Evolutionary conservation across 2,888 invertebrate genomes (phyloP), one percentile per base, ranked within the genome.

Genomic region (Drosophila anomalata): DNA sequence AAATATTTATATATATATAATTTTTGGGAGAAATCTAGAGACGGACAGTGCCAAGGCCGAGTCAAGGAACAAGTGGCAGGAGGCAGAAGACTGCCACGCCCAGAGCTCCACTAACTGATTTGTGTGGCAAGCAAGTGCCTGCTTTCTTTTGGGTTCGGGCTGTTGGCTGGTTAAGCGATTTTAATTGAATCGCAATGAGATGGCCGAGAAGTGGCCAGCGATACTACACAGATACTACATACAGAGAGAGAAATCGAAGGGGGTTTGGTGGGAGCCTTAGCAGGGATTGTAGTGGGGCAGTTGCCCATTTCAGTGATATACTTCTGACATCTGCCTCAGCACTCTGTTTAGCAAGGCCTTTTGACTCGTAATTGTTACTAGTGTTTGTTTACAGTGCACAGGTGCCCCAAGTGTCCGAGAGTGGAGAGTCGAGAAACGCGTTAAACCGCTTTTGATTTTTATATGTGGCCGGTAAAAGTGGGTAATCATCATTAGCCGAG

Each of bases 381-480:
- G n/a, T 2, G 6, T 0, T 36, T 29, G 59, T 47, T 33, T 60
- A 36, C 47, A 47, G 61, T 62, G 61, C 60, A 48, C 24, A 48
- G 29, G 29, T 29, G 29, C 29, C 29, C 29, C 29, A 62, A 60
- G 60, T 62, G 61, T 41, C 61, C 60, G 41, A 56, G 50, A 44
- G 48, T 42, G 41, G 63, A 60, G 48, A 71, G 54, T 51, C 73
- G 85, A 73, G 82, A 84, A 87, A 84, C 87, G 87, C 85, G 84
- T 84, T 87, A 82, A 85, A 87, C 84, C 84, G 84, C 87, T 84
- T 84, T 84, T 87, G 84, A 84, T 84, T 84, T 84, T 84, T 82
- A 87, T 84, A 66, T 66, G 66, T 66, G 67, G 29, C 61, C 52
- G 85, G 82, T 87, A 82, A 82, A 82, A 82, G 82, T 87, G 87